Evolutionary conservation across 2,888 invertebrate species (phyloP), one percentile per base, ranked within the genome.

Genomic region (Diachrysia chrysitis): DNA sequence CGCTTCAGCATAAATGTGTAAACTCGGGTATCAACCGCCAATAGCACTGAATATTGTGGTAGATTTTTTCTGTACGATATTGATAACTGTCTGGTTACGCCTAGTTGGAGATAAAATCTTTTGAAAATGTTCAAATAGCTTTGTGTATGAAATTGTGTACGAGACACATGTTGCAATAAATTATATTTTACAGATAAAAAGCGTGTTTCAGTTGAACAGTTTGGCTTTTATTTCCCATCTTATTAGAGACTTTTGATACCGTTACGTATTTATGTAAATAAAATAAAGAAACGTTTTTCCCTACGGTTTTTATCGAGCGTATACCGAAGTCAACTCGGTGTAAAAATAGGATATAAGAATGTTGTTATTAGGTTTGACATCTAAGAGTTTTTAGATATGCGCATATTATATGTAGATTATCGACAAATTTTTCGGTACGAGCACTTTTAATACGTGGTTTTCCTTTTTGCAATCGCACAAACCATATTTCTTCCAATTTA

Each of bases 31-130:
- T 42, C 42, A 42, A n/a, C n/a, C 42, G 42, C n/a, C 42, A n/a
- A 42, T 42, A 42, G n/a, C 42, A n/a, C 42, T n/a, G 42, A 42
- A 42, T 42, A 42, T 42, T 42, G 42, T n/a, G 42, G 42, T 42
- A 42, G 42, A 42, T 42, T 42, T 42, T 42, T 42, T 42, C 42
- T 42, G n/a, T 42, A 42, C n/a, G 42, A 42, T 42, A 42, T 42
- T 42, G 42, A 16, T 42, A 42, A 42, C 42, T 42, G 42, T 42
- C 42, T 42, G 42, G 42, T 42, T 42, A 42, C 42, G 42, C 42
- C 42, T n/a, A 42, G 42, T 37, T 42, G 42, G 32, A 42, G 42
- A 42, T 42, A 42, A 42, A 42, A 42, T 42, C 42, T 42, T 42
- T 42, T 42, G 42, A n/a, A 37, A 42, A 42, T 42, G 42, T 42